Evolutionary conservation across 2,888 invertebrate species (phyloP), one percentile per base, ranked within the genome.

Genomic region (Vanessa cardui): DNA sequence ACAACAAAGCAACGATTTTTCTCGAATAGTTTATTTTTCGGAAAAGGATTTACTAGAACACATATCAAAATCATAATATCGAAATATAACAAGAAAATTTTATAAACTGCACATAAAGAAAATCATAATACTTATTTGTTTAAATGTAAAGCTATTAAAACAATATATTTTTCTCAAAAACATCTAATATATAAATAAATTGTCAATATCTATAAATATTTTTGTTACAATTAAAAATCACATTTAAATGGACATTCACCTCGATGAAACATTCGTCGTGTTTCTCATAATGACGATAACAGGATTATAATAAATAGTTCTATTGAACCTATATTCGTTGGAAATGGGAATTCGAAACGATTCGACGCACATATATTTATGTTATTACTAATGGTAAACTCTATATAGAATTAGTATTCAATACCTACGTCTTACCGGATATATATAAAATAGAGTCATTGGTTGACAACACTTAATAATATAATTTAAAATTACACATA

Each of bases 271-370:
- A 64, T 69, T 74, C 61, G 68, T 52, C 70, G 60, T 59, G 66
- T 66, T 68, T 72, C 72, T 72, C 66, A 72, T 73, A 73, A 72
- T 71, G 63, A 67, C 71, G 71, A 76, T 75, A 77, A 74, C 76
- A 77, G 76, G 75, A 76, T 78, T 80, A 77, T 82, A 84, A 85
- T 80, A 77, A 83, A 87, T 87, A 82, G 86, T 86, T 84, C 74
- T 85, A 82, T 87, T 87, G 87, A 88, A 87, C 87, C 77, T 81
- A 76, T 72, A 76, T 77, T 74, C 66, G 79, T 76, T 80, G 80
- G 79, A 80, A 77, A 78, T 78, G 73, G 73, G 75, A 73, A 72
- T 74, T 67, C 64, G 39, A 49, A 12, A 39, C 50, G 50, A 47
- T 58, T 66, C 46, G 46, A 26, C 20, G 47, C 58, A 58, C 20